Evolutionary conservation across 2,113 vertebrate species (phyloP).

Genomic region (Ammodytes dubius): DNA sequence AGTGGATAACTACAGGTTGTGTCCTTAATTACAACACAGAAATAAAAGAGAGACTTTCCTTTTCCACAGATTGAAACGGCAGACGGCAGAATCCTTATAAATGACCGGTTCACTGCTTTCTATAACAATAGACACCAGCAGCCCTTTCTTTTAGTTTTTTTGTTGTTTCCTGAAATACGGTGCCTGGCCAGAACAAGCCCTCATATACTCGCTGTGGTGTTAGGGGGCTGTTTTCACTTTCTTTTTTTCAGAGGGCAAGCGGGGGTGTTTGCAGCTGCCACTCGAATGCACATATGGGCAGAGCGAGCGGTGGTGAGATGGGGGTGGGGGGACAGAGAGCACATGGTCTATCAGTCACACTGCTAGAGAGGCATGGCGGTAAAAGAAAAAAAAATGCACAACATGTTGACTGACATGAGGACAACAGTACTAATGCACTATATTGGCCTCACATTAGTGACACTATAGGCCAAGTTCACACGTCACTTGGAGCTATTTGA

Average conservation of each 20-base stretch:
- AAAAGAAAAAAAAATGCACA: slow-evolving; percentile 7
- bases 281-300: slow-evolving; percentile 74
- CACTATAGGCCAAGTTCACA: not conserved
- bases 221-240: slow-evolving; percentile 58
- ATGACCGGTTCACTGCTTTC: slow-evolving; percentile 2
- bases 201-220: slow-evolving; percentile 30
- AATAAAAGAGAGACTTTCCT: not conserved
- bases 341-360: slow-evolving; percentile 77
- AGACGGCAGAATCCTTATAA: not conserved
- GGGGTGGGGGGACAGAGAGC: slow-evolving; percentile 55
- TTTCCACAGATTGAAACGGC: slow-evolving; percentile 7
- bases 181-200: slow-evolving; percentile 25
- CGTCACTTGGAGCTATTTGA: not conserved
- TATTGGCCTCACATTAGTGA: not conserved
- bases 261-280: slow-evolving; percentile 81
- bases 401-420: not conserved
- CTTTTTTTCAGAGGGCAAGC: slow-evolving; percentile 58
- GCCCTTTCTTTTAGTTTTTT: not conserved
- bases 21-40: slow-evolving; percentile 30
- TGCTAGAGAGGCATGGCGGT: slow-evolving; percentile 30
- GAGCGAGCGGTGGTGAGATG: slow-evolving; percentile 59
- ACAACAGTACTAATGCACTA: not conserved
- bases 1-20: slow-evolving; percentile 44
- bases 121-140: slow-evolving; percentile 1
- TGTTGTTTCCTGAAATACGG: slow-evolving; percentile 23